Conservation (phyloP, 2,797 vertebrate genomes). For the Chloroceryle amazona region DNA sequence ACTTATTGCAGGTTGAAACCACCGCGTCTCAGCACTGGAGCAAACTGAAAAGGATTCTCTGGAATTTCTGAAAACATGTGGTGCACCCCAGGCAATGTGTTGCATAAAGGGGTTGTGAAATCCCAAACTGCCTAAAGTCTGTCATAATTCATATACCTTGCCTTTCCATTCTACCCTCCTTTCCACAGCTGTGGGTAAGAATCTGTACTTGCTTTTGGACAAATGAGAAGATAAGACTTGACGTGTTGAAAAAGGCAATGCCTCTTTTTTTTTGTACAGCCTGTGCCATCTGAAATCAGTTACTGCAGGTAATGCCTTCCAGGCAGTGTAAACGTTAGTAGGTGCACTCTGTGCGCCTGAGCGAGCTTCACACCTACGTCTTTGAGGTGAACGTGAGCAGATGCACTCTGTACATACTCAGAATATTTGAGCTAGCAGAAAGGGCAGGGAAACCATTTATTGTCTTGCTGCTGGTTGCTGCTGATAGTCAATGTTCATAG, state of each 20-base stretch:
- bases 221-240: slow-evolving; percentile 19
- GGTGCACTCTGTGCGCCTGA: neutral
- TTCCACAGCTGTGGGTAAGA: slow-evolving; percentile 6
- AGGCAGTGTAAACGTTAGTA: neutral
- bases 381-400: neutral
- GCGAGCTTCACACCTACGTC: neutral
- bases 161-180: neutral
- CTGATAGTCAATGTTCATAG: neutral
- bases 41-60: neutral
- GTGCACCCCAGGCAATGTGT: neutral
- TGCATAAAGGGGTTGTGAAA: slow-evolving; percentile 48
- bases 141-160: neutral
- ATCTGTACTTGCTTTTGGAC: neutral
- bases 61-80: slow-evolving; percentile 14
- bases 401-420: neutral
- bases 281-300: neutral
- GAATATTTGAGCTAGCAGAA: neutral
- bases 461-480: neutral
- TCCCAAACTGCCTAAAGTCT: neutral
- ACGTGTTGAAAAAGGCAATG: neutral
- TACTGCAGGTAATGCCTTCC: neutral
- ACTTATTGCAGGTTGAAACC: neutral
- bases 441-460: neutral
- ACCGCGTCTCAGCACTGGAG: neutral
- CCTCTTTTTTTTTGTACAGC: neutral